Evolutionary conservation across 2,113 vertebrate species (phyloP).

Genomic region (Salvator merianae): DNA sequence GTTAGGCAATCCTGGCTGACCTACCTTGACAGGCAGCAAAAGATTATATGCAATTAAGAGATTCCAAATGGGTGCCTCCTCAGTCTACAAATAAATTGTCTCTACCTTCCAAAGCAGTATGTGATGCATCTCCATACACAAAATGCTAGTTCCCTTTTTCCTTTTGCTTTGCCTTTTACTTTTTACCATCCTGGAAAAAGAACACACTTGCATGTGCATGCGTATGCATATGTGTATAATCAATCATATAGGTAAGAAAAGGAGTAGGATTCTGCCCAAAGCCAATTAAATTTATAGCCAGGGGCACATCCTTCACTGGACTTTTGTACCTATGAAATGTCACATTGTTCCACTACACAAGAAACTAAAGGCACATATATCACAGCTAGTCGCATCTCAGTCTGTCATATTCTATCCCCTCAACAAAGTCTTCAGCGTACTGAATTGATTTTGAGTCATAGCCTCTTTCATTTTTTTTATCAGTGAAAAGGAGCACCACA

Average conservation of each 20-base stretch:
- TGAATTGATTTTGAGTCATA: background rate
- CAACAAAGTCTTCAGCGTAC: background rate
- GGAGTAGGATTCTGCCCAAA: background rate
- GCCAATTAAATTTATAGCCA: conserved; percentile 8
- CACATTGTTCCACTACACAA: background rate
- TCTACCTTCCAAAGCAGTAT: background rate
- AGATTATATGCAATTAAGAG: background rate
- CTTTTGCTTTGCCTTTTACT: background rate
- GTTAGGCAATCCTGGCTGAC: background rate
- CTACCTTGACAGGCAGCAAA: background rate
- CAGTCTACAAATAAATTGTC: background rate
- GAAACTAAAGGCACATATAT: background rate
- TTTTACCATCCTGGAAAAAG: background rate
- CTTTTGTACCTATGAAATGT: background rate
- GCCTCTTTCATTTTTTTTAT: background rate
- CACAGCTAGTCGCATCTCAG: background rate
- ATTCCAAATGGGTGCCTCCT: background rate
- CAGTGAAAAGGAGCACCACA: background rate
- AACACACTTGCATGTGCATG: too few relatives aligned
- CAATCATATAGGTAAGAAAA: conserved; percentile 6
- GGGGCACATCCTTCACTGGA: background rate
- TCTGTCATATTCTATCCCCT: background rate
- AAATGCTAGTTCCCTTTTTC: background rate
- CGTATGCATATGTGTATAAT: background rate
- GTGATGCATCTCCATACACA: background rate